Conservation (phyloP, 2,888 invertebrate genomes). For the Synanthedon andrenaeformis region DNA sequence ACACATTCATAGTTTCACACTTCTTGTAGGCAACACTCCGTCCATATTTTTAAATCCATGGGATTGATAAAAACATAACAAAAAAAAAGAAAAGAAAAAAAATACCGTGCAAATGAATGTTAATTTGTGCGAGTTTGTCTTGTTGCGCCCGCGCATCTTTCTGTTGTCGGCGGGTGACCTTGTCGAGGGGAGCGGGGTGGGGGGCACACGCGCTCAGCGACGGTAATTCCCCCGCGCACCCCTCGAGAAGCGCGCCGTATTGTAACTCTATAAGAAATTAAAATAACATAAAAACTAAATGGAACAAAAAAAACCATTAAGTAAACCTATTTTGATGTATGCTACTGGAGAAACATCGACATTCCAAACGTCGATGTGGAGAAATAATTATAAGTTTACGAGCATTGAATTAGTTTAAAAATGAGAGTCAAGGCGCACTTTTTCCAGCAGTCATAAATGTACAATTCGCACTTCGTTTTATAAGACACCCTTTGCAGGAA, state of each 20-base stretch:
- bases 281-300: slow-evolving; percentile 14
- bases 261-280: slow-evolving; percentile 63
- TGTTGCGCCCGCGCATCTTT: slow-evolving; percentile 78
- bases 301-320: slow-evolving; percentile 8
- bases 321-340: neutral
- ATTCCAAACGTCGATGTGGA: no score
- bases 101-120: slow-evolving; percentile 88
- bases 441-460: no score
- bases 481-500: no score
- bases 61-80: no score
- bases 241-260: slow-evolving; percentile 65
- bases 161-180: slow-evolving; percentile 66
- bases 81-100: slow-evolving; percentile 25
- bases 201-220: slow-evolving; percentile 61
- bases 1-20: no score
- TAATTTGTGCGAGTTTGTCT: slow-evolving; percentile 82
- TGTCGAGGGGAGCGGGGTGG: slow-evolving; percentile 70
- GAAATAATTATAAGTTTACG: no score
- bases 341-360: no score
- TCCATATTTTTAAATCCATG: no score
- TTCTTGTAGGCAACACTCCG: no score
- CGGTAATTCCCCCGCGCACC: slow-evolving; percentile 68
- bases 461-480: no score
- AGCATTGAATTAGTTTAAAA: no score
- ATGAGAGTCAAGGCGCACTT: no score